phyloP scores from a whole-genome alignment of 2,113 vertebrate species.

The Mungos mungo region DNA sequence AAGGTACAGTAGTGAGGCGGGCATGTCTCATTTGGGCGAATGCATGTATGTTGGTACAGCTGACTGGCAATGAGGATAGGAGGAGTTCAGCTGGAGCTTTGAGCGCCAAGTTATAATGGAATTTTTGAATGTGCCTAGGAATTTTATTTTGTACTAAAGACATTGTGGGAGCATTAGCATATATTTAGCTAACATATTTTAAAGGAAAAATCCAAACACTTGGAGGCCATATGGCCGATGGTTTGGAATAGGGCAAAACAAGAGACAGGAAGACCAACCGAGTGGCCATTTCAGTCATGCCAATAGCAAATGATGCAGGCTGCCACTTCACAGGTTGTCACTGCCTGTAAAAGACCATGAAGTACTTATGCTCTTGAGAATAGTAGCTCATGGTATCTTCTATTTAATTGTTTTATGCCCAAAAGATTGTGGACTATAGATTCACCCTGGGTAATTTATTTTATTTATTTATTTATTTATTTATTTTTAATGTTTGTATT shows the following conservation, averaged over 20 bases:
- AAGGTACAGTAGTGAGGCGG: neutral
- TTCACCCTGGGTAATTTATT: neutral
- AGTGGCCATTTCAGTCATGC: neutral
- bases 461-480: neutral
- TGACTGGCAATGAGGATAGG: neutral
- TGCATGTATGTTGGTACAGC: neutral
- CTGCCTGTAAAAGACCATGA: neutral
- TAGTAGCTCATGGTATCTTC: neutral
- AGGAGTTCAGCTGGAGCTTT: neutral
- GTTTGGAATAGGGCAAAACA: constrained; percentile 1
- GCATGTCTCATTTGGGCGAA: neutral
- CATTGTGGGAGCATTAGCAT: neutral
- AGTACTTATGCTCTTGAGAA: neutral
- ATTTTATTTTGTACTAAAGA: constrained; percentile 38
- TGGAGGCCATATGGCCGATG: neutral
- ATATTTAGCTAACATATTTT: constrained; percentile 38
- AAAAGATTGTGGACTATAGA: neutral
- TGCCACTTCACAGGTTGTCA: neutral
- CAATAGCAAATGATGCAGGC: neutral
- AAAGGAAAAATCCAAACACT: neutral
- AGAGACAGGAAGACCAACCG: neutral
- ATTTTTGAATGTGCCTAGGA: neutral
- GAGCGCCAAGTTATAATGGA: neutral
- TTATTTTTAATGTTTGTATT: neutral
- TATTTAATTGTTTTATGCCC: constrained; percentile 19